These are phyloP conservation scores for Mylabris sibirica DNA, from an alignment of 2,888 invertebrate species.

Conservation along the genomic window DNA sequence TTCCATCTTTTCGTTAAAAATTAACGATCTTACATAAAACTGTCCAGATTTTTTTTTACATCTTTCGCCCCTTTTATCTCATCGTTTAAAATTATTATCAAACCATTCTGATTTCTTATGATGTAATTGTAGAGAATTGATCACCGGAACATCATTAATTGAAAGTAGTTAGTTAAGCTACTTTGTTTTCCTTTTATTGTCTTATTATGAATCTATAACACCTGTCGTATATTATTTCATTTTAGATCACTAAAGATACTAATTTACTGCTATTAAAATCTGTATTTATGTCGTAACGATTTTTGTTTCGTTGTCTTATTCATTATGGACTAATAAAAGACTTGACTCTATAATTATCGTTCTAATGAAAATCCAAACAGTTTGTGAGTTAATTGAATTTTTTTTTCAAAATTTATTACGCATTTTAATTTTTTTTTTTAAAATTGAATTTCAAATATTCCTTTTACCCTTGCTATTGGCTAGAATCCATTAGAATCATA, in stretches of 20 bases:
- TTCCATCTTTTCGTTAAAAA: background rate
- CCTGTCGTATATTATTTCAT: constrained; percentile 11
- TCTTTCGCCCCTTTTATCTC: background rate
- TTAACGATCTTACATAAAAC: background rate
- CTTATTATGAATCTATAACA: background rate
- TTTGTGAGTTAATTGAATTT: too few relatives aligned
- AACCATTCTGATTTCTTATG: background rate
- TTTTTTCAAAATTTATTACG: too few relatives aligned
- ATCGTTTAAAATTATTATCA: constrained; percentile 8
- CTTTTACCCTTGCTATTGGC: too few relatives aligned
- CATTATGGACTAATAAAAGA: background rate
- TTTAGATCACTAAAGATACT: background rate
- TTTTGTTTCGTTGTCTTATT: background rate
- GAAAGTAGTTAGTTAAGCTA: background rate
- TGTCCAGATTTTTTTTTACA: constrained; percentile 6
- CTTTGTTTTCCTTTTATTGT: background rate
- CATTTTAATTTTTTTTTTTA: too few relatives aligned
- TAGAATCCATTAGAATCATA: too few relatives aligned
- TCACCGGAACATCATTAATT: constrained; percentile 14
- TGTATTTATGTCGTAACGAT: background rate
- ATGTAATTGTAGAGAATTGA: background rate
- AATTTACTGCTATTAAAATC: background rate
- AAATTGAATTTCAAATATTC: too few relatives aligned
- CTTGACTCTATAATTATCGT: background rate
- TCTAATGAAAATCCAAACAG: background rate